A percentile compares a stretch with the other conserved stretches of the same genome.
Conservation (phyloP, 1,140 invertebrate genomes). For the Lordiphosa collinella region DNA sequence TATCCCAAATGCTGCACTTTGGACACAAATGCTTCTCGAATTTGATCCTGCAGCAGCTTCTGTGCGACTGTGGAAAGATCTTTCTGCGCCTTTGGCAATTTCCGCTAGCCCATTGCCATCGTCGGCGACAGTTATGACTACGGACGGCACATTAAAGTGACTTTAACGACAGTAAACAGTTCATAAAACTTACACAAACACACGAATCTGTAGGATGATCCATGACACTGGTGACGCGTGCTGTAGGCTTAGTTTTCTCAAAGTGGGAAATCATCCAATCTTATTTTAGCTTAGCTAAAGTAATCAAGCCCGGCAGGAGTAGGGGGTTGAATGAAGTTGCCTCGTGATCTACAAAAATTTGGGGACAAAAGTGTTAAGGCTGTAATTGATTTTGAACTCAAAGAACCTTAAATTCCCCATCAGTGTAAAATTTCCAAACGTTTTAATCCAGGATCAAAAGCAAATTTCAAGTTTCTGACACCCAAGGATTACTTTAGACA, state of each 20-base stretch:
- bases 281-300: background rate
- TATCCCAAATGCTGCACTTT: slow-evolving; percentile 48
- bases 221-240: slow-evolving; percentile 25
- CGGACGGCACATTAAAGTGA: slow-evolving; percentile 67
- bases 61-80: slow-evolving; percentile 40
- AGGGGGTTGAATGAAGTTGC: no score
- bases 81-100: slow-evolving; percentile 56
- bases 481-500: no score
- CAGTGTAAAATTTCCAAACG: no score
- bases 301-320: no score
- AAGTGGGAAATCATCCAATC: slow-evolving; percentile 9
- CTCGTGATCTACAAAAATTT: no score
- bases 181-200: slow-evolving; percentile 52
- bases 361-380: no score
- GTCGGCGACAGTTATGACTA: slow-evolving; percentile 66
- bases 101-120: slow-evolving; percentile 57
- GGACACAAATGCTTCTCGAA: slow-evolving; percentile 34
- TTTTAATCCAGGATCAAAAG: no score
- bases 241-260: background rate
- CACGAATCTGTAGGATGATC: slow-evolving; percentile 31
- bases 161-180: slow-evolving; percentile 75
- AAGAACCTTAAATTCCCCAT: no score
- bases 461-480: no score
- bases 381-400: no score
- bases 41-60: slow-evolving; percentile 67